Evolutionary conservation across 2,797 vertebrate species (phyloP), one percentile per base, ranked within the genome.

Genomic region (Darevskia nairensis): DNA sequence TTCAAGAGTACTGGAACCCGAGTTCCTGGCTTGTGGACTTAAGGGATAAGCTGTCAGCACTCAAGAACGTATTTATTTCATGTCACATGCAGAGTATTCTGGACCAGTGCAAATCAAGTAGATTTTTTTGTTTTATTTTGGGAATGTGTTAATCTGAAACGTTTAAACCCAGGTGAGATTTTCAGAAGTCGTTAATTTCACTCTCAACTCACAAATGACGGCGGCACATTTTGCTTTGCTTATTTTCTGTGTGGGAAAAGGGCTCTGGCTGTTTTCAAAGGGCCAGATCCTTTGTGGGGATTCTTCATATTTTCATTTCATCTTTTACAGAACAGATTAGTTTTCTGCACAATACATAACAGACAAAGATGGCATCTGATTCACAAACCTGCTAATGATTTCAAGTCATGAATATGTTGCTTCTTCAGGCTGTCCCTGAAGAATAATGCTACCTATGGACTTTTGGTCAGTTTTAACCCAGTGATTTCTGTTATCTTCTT

Each of bases 151-250:
- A 21, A 89, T 76, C 82, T 86, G 88, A 91, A 91, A 80, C 59
- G 82, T 89, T 87, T n/a, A 91, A 86, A 91, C 85, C 80, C 41
- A 82, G 69, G 87, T 75, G 69, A 81, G 19, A 89, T 94, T 94
- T 93, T 90, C 88, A 78, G 25, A 83, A 90, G 89, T 39, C 88
- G 91, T 93, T 90, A 84, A 44, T 87, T 89, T 90, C 19, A 77
- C 92, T 89, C 59, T 80, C 86, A 83, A 25, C 27, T 46, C 35
- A 74, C 19, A 8, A 50, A 71, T 3, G 7, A 46, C 1, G 15
- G n/a, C 11, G 5, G 81, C 64, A 82, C 5, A 8, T 23, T 71
- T 46, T 69, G 41, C 41, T 83, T 32, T 83, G 17, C 4, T 71
- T 83, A 8, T 32, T 46, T 32, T 19, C 41, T 32, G 17, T 46